phyloP scores from a whole-genome alignment of 2,113 vertebrate species.

The Zosterops lateralis region DNA sequence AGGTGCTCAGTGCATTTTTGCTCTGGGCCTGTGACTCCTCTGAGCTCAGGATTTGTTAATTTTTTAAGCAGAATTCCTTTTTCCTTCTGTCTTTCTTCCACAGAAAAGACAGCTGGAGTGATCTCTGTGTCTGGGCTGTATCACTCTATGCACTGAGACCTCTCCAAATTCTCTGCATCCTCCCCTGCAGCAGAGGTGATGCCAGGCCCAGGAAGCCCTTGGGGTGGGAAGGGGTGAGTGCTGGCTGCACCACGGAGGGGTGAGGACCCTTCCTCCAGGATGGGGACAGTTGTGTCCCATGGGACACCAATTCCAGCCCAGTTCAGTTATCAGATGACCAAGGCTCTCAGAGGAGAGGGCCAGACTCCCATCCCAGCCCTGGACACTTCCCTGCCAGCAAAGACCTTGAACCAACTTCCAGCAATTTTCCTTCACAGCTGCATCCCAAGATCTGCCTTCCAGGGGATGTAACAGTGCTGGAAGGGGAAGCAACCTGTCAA shows the following conservation, averaged over 20 bases:
- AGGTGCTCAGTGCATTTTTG: neutral
- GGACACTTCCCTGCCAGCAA: neutral
- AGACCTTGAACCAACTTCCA: neutral
- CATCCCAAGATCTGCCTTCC: neutral
- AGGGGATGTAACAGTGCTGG: neutral
- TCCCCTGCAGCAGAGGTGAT: neutral
- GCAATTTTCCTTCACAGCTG: rapidly evolving
- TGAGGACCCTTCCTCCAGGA: neutral
- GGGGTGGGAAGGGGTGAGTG: rapidly evolving
- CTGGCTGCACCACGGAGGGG: rapidly evolving
- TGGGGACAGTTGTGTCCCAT: rapidly evolving
- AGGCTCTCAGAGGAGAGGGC: neutral
- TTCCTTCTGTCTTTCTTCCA: neutral
- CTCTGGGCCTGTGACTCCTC: neutral
- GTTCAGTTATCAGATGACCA: neutral
- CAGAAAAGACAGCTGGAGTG: neutral
- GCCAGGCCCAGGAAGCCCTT: neutral
- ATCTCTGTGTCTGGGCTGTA: neutral
- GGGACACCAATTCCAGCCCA: neutral
- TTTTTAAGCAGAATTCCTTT: neutral
- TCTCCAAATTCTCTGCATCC: neutral
- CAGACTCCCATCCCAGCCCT: rapidly evolving
- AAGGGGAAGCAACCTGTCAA: neutral
- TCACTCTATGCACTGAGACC: neutral
- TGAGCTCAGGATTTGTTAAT: neutral